Evolutionary conservation across 2,888 invertebrate genomes (phyloP).

Genomic region (Ischnus inquisitorius): DNA sequence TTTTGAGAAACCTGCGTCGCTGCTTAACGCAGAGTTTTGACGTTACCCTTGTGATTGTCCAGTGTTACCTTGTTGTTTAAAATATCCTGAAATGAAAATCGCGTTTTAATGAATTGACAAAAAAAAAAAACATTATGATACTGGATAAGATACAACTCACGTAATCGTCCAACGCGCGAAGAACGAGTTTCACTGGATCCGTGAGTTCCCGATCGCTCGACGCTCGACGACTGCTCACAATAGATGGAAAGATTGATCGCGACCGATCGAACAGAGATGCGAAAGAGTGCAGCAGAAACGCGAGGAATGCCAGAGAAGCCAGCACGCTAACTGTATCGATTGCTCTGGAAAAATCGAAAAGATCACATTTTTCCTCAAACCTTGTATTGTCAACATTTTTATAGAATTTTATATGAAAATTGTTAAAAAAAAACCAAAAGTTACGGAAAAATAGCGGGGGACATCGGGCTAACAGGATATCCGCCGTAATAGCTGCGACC

Average conservation of each 20-base stretch:
- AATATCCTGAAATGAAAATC: constrained; percentile 61
- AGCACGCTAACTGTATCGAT: constrained; percentile 84
- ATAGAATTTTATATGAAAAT: not conserved
- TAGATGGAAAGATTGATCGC: constrained; percentile 80
- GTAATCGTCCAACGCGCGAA: constrained; percentile 81
- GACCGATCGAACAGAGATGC: constrained; percentile 82
- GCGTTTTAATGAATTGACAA: not conserved
- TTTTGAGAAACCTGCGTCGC: not conserved
- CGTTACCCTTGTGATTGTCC: constrained; percentile 20
- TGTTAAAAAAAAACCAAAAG: constrained; percentile 61
- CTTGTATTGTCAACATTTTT: not conserved
- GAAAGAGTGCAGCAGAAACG: constrained; percentile 84
- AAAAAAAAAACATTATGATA: constrained; percentile 15
- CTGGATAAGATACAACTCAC: constrained; percentile 72
- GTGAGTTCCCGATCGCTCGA: constrained; percentile 70
- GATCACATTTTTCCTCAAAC: constrained; percentile 2
- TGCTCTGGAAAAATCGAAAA: constrained; percentile 75
- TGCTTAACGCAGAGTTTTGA: constrained; percentile 23
- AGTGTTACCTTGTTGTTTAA: constrained; percentile 49
- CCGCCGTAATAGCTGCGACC: constrained; percentile 78
- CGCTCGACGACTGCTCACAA: constrained; percentile 76
- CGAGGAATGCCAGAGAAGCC: constrained; percentile 84
- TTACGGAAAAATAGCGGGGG: constrained; percentile 79
- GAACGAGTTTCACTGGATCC: constrained; percentile 75
- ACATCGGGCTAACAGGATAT: constrained; percentile 72